Conservation (phyloP, 1,140 invertebrate genomes). For the Mesaphorura yosii region DNA sequence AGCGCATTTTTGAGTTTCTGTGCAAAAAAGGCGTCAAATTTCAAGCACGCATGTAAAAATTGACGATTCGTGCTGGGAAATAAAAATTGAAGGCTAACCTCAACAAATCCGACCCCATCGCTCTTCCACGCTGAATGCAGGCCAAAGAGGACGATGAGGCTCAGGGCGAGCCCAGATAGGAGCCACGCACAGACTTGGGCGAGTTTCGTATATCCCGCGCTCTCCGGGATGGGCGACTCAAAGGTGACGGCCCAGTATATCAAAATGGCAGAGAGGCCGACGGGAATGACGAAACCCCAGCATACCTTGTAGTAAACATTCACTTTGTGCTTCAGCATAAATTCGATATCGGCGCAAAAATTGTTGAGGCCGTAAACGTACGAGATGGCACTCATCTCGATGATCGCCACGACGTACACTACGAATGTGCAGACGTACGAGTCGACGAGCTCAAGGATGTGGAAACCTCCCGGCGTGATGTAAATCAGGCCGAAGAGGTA, state of each 20-base stretch:
- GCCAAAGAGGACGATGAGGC: slow-evolving; percentile 47
- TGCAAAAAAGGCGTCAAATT: not conserved
- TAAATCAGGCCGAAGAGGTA: slow-evolving; percentile 58
- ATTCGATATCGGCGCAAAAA: slow-evolving; percentile 21
- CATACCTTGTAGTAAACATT: slow-evolving; percentile 37
- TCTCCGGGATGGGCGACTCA: slow-evolving; percentile 42
- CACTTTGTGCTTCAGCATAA: slow-evolving; percentile 18
- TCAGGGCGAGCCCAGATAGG: slow-evolving; percentile 42
- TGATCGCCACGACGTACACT: slow-evolving; percentile 59
- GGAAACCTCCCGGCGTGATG: slow-evolving; percentile 71
- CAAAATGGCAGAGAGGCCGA: slow-evolving; percentile 54
- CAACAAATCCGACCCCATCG: slow-evolving; percentile 13
- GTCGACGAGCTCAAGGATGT: slow-evolving; percentile 63
- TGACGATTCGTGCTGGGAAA: not conserved
- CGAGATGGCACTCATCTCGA: slow-evolving; percentile 10
- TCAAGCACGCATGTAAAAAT: not conserved
- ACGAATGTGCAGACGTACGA: slow-evolving; percentile 42
- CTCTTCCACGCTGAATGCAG: slow-evolving; percentile 26
- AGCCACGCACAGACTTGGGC: slow-evolving; percentile 39
- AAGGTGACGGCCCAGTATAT: slow-evolving; percentile 48
- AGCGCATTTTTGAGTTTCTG: slow-evolving; percentile 40
- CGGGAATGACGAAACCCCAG: slow-evolving; percentile 23
- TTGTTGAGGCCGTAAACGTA: slow-evolving; percentile 23
- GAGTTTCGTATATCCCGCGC: slow-evolving; percentile 13
- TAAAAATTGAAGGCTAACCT: slow-evolving; percentile 9